Conservation (phyloP, 2,113 vertebrate genomes). For the Herpetotheres cachinnans region DNA sequence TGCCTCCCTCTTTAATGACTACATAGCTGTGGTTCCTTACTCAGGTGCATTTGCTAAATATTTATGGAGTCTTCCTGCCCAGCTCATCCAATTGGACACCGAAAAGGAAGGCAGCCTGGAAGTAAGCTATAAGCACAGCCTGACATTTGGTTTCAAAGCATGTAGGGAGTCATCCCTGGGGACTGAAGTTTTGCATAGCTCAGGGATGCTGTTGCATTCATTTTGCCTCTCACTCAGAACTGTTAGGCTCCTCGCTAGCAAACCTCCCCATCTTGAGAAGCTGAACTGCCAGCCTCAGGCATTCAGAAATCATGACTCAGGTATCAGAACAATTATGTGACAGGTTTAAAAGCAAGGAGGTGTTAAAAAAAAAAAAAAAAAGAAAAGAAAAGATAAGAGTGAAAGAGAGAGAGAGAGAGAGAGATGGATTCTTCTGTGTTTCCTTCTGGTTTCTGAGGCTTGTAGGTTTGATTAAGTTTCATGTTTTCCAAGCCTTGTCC, state of each 20-base stretch:
- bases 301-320: background rate
- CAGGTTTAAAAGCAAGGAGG: background rate
- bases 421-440: background rate
- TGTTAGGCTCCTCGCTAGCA: background rate
- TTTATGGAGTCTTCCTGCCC: background rate
- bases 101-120: background rate
- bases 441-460: background rate
- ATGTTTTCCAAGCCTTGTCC: slow-evolving; percentile 16
- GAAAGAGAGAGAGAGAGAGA: accelerated
- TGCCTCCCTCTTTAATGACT: background rate
- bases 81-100: background rate
- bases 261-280: background rate
- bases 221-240: background rate
- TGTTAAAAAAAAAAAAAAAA: background rate
- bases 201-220: background rate
- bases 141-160: background rate
- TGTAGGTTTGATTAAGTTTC: background rate
- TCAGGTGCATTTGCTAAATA: background rate
- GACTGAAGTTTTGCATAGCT: background rate
- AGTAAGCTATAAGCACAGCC: background rate
- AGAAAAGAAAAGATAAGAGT: too few relatives aligned
- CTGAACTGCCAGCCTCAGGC: background rate
- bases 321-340: background rate
- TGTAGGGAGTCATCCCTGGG: background rate
- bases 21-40: background rate